Evolutionary conservation across 1,140 invertebrate species (phyloP), one percentile per base, ranked within the genome.

Genomic region (Grapholita molesta): DNA sequence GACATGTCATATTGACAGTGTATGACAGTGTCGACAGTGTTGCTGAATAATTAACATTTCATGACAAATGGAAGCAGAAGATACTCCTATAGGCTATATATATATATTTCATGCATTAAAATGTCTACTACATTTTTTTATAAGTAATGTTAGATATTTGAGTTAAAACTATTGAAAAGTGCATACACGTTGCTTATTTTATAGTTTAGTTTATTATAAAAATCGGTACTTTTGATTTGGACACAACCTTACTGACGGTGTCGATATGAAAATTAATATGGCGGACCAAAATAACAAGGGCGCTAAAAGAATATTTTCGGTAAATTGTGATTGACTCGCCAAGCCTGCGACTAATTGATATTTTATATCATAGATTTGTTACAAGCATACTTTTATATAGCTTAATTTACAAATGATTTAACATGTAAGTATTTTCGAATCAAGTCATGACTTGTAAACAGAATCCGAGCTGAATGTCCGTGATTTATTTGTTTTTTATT

Each of bases 271-370:
- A 77, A 83, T 55, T 83, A 91, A 91, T 88, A 91, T 90, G 89
- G 89, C 89, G 85, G 84, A 88, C 82, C 86, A 91, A 88, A 90
- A 90, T 90, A 91, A 90, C 87, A 90, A 89, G 86, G 83, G 89
- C 89, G 89, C 89, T 91, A 90, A 91, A 91, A 89, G 78, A 88
- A 77, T 85, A 84, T 87, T 88, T 87, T 86, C 76, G 70, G 71
- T 79, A 74, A 52, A 68, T 79, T 70, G 71, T 74, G 72, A 77
- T 77, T 61, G 55, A 73, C 73, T 75, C 83, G 75, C 70, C 65
- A 79, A 78, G 74, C 74, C 66, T 76, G 71, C 75, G 73, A 76
- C 67, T 77, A 25, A 68, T 76, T 66, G 70, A 76, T 68, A 64
- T 61, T 68, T 67, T 53, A 33, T 61, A 28, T 32, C 55, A 61